Conservation (phyloP, 2,797 vertebrate genomes). For the Galago senegalensis region DNA sequence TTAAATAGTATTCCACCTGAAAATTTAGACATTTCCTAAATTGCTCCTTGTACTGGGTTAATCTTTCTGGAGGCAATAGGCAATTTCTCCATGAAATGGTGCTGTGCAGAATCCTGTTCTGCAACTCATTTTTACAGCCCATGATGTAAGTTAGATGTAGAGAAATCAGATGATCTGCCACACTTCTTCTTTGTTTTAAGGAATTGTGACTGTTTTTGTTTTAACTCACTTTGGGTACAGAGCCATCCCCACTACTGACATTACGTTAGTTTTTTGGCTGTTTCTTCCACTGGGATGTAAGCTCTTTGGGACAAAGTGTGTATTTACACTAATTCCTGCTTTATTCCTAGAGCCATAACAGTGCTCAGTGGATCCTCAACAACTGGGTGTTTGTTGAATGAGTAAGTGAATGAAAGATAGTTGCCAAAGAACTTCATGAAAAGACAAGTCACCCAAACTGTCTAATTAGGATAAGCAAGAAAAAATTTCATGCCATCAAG, state of each 20-base stretch:
- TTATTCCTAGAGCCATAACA: not conserved
- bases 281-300: not conserved
- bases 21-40: not conserved
- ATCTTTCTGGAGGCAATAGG: not conserved
- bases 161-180: not conserved
- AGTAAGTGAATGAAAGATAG: not conserved
- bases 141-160: not conserved
- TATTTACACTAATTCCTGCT: not conserved
- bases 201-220: not conserved
- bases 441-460: not conserved
- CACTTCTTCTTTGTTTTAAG: not conserved
- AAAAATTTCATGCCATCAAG: not conserved
- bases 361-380: not conserved
- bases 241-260: not conserved
- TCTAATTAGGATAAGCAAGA: not conserved
- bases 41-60: not conserved
- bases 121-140: not conserved
- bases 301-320: not conserved
- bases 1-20: not conserved
- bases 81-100: not conserved
- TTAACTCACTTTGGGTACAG: not conserved
- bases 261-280: not conserved
- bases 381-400: not conserved
- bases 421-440: not conserved
- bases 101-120: not conserved